Evolutionary conservation across 2,888 invertebrate genomes (phyloP).

Genomic region (Spilarctia lutea): DNA sequence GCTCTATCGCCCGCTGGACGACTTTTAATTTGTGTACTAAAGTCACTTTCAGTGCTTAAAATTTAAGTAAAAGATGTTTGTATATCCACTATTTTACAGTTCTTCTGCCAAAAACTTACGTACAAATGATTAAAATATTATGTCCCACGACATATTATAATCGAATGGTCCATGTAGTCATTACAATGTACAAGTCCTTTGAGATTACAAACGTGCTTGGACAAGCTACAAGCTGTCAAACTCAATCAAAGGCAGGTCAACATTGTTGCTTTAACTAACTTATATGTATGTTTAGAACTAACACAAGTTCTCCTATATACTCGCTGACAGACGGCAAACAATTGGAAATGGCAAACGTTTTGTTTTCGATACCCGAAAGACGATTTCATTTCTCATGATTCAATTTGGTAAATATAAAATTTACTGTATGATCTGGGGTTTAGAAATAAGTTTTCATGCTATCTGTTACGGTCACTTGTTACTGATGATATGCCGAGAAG

Average conservation of each 20-base stretch:
- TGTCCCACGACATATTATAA: not conserved
- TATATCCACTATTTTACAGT: not conserved
- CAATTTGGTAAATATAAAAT: not conserved
- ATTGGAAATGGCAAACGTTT: not conserved
- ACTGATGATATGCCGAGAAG: not conserved
- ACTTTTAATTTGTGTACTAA: conserved; percentile 5
- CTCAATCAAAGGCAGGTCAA: conserved; percentile 3
- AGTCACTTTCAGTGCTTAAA: not conserved
- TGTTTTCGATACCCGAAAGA: not conserved
- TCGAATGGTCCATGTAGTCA: not conserved
- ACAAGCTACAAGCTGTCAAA: conserved; percentile 1
- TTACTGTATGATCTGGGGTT: not conserved
- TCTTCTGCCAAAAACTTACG: too few species aligned
- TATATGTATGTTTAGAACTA: conserved; percentile 3
- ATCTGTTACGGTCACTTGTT: not conserved
- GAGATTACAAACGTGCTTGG: conserved; percentile 8
- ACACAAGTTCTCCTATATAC: not conserved
- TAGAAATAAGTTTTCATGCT: not conserved
- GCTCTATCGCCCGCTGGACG: not conserved
- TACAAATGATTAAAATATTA: too few species aligned
- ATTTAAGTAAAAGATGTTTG: not conserved
- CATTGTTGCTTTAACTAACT: conserved; percentile 7
- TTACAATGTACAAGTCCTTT: conserved; percentile 12
- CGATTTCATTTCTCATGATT: not conserved
- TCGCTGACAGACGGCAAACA: not conserved